Conservation (phyloP, 2,888 invertebrate species). For the Drosophila rellima region DNA sequence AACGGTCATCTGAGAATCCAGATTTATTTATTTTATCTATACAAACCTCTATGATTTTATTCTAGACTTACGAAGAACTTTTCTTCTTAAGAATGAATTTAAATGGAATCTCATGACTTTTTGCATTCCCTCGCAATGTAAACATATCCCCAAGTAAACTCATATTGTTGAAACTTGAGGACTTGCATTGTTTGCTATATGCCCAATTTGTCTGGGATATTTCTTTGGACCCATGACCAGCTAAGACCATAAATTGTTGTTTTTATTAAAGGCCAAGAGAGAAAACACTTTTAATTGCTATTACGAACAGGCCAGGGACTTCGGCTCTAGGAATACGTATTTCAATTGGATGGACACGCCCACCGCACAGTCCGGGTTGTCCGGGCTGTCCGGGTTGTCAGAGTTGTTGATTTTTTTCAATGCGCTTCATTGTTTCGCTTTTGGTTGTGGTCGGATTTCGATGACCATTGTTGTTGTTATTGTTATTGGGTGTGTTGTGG, state of each 20-base stretch:
- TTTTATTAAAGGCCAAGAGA: constrained; percentile 58
- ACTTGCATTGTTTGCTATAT: constrained; percentile 34
- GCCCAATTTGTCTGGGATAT: constrained; percentile 33
- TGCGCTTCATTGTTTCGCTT: constrained; percentile 66
- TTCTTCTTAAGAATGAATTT: background rate
- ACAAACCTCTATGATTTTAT: no score
- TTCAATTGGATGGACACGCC: constrained; percentile 24
- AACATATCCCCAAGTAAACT: background rate
- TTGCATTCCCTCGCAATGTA: background rate
- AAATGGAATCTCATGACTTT: background rate
- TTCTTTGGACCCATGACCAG: constrained; percentile 4
- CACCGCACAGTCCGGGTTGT: constrained; percentile 23
- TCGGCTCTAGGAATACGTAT: constrained; percentile 11
- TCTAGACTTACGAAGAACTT: background rate
- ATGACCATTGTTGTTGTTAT: constrained; percentile 28
- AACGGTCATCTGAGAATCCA: background rate
- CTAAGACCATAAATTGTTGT: constrained; percentile 48
- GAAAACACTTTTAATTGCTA: constrained; percentile 61
- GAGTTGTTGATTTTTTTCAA: constrained; percentile 48
- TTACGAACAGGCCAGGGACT: constrained; percentile 46
- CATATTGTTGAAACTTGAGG: background rate
- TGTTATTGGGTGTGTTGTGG: constrained; percentile 15
- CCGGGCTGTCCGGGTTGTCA: constrained; percentile 24
- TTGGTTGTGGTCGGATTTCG: constrained; percentile 54
- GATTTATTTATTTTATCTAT: background rate